These are phyloP conservation scores for Willowsia nigromaculata DNA, from an alignment of 2,888 invertebrate genomes.

Conservation along the genomic window DNA sequence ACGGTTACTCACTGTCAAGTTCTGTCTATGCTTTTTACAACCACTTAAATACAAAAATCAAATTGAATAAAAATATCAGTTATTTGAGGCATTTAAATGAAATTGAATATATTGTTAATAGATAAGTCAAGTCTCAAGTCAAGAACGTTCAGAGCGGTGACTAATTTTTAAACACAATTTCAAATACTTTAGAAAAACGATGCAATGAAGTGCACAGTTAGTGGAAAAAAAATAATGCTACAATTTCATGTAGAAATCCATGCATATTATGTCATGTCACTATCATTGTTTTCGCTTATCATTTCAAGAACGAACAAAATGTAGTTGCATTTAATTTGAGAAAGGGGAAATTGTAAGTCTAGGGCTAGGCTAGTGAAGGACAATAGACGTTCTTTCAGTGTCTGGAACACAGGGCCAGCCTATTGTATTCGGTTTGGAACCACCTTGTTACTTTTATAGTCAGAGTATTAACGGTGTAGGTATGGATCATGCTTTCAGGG, in stretches of 20 bases:
- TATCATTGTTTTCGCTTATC: not conserved
- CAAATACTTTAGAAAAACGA: no score
- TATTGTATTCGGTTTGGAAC: not conserved
- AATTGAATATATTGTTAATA: no score
- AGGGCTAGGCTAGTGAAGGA: not conserved
- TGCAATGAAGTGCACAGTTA: no score
- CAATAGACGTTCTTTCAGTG: not conserved
- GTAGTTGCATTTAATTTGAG: not conserved
- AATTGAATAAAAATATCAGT: no score
- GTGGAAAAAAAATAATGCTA: no score
- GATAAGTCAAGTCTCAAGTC: no score
- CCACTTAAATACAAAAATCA: no score
- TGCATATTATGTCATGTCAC: not conserved
- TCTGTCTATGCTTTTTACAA: no score
- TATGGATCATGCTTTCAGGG: not conserved
- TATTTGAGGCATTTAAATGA: no score
- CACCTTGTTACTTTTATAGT: not conserved
- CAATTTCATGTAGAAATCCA: not conserved
- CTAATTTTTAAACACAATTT: no score
- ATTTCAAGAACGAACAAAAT: conserved; percentile 11
- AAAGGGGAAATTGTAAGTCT: not conserved
- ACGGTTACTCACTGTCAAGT: no score
- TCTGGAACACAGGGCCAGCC: conserved; percentile 1
- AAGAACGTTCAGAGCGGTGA: no score
- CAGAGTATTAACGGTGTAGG: not conserved